Evolutionary conservation across 2,113 vertebrate genomes (phyloP).

Genomic region (Petrocephalus microphthalmus): DNA sequence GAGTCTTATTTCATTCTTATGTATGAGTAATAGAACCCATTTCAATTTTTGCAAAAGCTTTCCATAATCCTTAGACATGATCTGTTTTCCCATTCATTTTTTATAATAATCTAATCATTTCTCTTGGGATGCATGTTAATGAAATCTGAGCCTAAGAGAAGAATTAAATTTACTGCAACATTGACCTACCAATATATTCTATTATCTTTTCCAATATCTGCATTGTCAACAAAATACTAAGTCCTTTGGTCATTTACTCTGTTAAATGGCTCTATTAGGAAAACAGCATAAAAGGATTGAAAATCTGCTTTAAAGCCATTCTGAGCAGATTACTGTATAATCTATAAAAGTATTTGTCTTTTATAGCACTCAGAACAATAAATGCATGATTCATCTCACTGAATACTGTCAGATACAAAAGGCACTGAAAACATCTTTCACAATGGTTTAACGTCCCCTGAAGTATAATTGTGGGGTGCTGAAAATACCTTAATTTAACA

Average conservation of each 20-base stretch:
- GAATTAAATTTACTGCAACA: neutral
- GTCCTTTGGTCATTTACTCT: neutral
- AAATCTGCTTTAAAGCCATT: neutral
- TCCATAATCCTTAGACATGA: neutral
- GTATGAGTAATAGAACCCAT: conserved; percentile 1
- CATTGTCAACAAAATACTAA: conserved; percentile 12
- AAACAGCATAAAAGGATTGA: neutral
- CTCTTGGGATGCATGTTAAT: neutral
- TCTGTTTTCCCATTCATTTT: neutral
- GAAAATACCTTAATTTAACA: neutral
- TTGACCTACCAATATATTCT: conserved; percentile 6
- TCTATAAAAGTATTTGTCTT: neutral
- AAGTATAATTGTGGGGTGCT: neutral
- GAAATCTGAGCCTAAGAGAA: conserved; percentile 12
- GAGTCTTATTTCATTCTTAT: neutral
- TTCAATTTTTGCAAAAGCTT: conserved; percentile 6
- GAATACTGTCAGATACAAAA: neutral
- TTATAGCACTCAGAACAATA: neutral
- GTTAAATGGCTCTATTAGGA: conserved; percentile 6
- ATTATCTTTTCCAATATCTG: conserved; percentile 15
- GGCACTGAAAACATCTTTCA: neutral
- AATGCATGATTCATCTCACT: neutral
- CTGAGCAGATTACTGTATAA: conserved; percentile 1
- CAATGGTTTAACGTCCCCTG: neutral
- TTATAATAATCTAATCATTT: conserved; percentile 1